phyloP scores from a whole-genome alignment of 2,113 vertebrate genomes.

The Urocynchramus pylzowi region DNA sequence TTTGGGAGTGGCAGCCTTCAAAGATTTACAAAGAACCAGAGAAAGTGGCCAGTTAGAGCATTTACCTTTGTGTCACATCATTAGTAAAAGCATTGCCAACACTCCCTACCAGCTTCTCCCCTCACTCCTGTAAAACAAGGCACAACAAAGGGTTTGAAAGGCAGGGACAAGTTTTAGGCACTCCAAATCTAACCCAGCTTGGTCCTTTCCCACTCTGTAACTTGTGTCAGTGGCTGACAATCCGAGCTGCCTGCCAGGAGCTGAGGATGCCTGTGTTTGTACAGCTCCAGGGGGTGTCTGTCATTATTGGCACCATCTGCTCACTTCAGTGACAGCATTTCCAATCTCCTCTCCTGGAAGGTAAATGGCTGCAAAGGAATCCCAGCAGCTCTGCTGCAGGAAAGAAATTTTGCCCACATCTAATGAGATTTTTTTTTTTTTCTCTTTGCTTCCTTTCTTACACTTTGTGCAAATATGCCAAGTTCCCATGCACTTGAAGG shows the following conservation, averaged over 20 bases:
- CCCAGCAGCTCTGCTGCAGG: neutral
- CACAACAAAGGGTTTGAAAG: neutral
- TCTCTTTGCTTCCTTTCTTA: neutral
- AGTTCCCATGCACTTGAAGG: neutral
- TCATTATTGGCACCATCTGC: neutral
- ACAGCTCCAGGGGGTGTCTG: neutral
- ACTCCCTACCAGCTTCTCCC: neutral
- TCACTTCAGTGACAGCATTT: neutral
- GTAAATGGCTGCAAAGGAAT: neutral
- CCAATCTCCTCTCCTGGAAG: neutral
- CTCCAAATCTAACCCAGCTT: neutral
- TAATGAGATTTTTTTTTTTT: neutral
- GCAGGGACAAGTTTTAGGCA: neutral
- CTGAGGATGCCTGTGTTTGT: neutral
- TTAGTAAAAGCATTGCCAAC: neutral
- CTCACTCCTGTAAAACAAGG: neutral
- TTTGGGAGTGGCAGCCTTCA: neutral
- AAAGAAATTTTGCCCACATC: neutral
- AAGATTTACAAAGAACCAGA: neutral
- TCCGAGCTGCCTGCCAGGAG: neutral
- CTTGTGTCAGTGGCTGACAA: neutral
- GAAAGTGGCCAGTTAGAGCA: neutral
- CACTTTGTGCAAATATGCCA: neutral
- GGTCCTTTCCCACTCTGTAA: neutral
- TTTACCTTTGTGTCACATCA: neutral